These are phyloP conservation scores for Scrobipalpa atriplicella DNA, from an alignment of 2,888 invertebrate genomes.

Conservation along the genomic window DNA sequence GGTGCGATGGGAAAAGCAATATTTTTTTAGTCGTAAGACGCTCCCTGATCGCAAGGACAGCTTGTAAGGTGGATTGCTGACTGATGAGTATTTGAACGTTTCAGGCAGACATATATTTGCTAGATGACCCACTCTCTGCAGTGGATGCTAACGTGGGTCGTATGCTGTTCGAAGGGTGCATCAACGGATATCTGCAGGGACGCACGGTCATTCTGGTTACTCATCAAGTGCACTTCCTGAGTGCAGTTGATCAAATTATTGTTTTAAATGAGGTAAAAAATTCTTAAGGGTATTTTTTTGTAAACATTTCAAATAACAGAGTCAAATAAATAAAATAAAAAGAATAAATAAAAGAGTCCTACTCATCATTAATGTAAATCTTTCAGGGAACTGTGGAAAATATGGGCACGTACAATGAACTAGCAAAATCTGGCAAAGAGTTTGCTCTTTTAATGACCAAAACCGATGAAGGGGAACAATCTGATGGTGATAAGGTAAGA, in stretches of 20 bases:
- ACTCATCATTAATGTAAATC: neutral
- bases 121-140: conserved; percentile 94
- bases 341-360: too few relatives aligned
- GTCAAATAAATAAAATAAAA: neutral
- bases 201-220: conserved; percentile 91
- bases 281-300: neutral
- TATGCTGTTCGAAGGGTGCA: conserved; percentile 90
- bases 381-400: conserved; percentile 81
- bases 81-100: conserved; percentile 41
- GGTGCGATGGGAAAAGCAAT: too few relatives aligned
- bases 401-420: conserved; percentile 82
- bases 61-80: neutral
- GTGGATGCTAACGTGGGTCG: conserved; percentile 92
- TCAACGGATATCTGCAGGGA: conserved; percentile 84
- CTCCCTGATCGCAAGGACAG: neutral
- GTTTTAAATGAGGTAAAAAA: conserved; percentile 76
- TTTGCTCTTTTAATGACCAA: conserved; percentile 66
- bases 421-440: conserved; percentile 78
- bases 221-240: conserved; percentile 92
- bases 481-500: conserved; percentile 10
- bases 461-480: conserved; percentile 8
- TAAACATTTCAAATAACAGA: neutral
- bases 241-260: conserved; percentile 85
- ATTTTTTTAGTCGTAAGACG: too few relatives aligned
- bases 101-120: conserved; percentile 89